Base-by-base conservation (phyloP, 2,888 invertebrate genomes). In the Anodontia alba region DNA sequence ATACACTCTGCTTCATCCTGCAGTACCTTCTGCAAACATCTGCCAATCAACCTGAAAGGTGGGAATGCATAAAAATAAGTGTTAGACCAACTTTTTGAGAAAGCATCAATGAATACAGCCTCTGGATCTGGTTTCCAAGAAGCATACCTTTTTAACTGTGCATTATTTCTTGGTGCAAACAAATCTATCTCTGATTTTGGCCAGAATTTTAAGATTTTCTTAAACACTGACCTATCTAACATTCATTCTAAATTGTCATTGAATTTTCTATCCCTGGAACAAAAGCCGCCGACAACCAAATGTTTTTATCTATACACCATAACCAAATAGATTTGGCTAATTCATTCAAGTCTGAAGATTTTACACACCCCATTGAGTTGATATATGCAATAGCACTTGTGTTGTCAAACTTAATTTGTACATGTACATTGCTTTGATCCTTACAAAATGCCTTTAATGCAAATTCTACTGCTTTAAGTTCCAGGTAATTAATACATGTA, bases 1-100 rank as follows among this genome's bases (percentile, higher is more conserved):
- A 76, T 43, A 15, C 62, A 66, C 31, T 73, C 70, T 62, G 46
- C 73, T 57, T 79, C 49, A 68, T 73, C 79, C 67, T 66, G 38
- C 33, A 74, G 69, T 15, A 81, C 1, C 71, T 77, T 81, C 54
- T 26, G 33, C 20, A 72, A 23, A 46, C 17, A 17, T 33, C 72
- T 17, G 8, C 51, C 77, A 12, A 80, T 31, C 62, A 80, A 38
- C 73, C 76, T 80, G 76, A 77, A 80, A 81, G 77, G 81, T 70
- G 26, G 42, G 43, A 76, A 80, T 0, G 66, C 49, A 43, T 73
- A 76, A 33, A 80, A 33, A 31, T 38, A 68, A 10, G 3, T 17
- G 8, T 29, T 23, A n/a, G 43, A 43, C 76, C 73, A 80, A 33
- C 73, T 42, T 17, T 29, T 7, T 62, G 77, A 67, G 73, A 79